Evolutionary conservation across 1,140 invertebrate genomes (phyloP), one percentile per base, ranked within the genome.

Genomic region (Rhopalosiphum padi): DNA sequence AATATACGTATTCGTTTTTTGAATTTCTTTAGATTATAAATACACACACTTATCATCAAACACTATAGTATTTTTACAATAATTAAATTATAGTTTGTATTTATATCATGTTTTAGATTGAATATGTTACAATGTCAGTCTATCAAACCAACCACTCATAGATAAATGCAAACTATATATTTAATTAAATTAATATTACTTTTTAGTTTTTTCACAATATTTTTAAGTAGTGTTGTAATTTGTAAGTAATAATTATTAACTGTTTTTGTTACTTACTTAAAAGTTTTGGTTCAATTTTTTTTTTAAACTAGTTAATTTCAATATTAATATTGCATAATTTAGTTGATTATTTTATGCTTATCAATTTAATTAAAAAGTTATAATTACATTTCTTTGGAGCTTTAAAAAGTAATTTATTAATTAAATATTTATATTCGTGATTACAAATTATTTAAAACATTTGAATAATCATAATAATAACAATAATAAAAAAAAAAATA

Each of bases 341-440:
- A 53, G 22, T 88, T 35, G 21, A 48, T 88, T 35, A 51, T 51
- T 88, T 22, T 51, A 22, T 51, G n/a, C 23, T 51, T 51, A 48
- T 51, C n/a, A 88, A 35, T 35, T 88, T 88, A 88, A 88, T 88
- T 51, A 51, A 88, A 51, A 88, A 88, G n/a, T 35, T 51, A 48
- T 18, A 88, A 88, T 53, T 51, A 35, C 18, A 51, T 88, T 51
- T 88, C 87, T 88, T 88, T 21, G 46, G 46, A 51, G 51, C 18
- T 51, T 48, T 46, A 46, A n/a, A 87, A 87, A 87, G 11, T 87
- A 51, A 87, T 35, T 48, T 8, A 48, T 48, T 51, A 87, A 51
- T 48, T 87, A 51, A 87, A 48, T 48, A 87, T 87, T n/a, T 48
- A 85, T 87, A 23, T 48, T n/a, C 85, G 21, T 46, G 37, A 86